Percentiles rank a stretch among this genome's conserved stretches.
phyloP scores from a whole-genome alignment of 2,113 vertebrate genomes.

The Excalfactoria chinensis region DNA sequence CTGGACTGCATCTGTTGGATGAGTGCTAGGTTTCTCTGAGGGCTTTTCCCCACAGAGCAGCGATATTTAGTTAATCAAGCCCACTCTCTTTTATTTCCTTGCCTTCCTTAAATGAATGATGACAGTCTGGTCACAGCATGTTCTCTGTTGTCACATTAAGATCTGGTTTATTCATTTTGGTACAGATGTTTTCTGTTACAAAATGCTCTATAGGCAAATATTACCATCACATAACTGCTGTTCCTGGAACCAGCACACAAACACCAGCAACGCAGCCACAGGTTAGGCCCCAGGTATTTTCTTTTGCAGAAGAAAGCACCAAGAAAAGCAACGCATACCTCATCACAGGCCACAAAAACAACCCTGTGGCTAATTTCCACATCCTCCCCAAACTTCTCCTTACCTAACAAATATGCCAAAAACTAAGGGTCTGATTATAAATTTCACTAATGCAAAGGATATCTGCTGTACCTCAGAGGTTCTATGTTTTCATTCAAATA shows the following conservation, averaged over 20 bases:
- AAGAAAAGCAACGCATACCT: background rate
- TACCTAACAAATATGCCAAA: background rate
- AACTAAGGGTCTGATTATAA: background rate
- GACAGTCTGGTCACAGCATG: constrained; percentile 67
- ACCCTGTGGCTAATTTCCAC: background rate
- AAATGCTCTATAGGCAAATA: constrained; percentile 62
- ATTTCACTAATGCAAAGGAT: background rate
- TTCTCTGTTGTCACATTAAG: constrained; percentile 74
- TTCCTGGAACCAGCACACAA: constrained; percentile 19
- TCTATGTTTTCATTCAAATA: background rate
- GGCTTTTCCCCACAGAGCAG: background rate
- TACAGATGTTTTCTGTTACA: constrained; percentile 71
- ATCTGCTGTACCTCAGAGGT: background rate
- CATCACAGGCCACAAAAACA: background rate
- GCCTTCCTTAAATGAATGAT: constrained; percentile 57
- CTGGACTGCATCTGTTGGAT: background rate
- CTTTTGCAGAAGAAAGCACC: background rate
- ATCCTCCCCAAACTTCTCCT: background rate
- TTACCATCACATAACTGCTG: constrained; percentile 15
- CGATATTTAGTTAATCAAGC: constrained; percentile 57
- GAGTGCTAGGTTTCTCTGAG: background rate
- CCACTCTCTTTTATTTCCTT: background rate
- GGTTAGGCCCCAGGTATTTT: background rate
- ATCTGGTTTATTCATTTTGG: constrained; percentile 23
- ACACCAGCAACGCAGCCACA: background rate